A percentile compares a stretch with the other conserved stretches of the same genome.
These are phyloP conservation scores for Cyclargus thomasi DNA, from an alignment of 1,140 invertebrate genomes.

Conservation along the genomic window DNA sequence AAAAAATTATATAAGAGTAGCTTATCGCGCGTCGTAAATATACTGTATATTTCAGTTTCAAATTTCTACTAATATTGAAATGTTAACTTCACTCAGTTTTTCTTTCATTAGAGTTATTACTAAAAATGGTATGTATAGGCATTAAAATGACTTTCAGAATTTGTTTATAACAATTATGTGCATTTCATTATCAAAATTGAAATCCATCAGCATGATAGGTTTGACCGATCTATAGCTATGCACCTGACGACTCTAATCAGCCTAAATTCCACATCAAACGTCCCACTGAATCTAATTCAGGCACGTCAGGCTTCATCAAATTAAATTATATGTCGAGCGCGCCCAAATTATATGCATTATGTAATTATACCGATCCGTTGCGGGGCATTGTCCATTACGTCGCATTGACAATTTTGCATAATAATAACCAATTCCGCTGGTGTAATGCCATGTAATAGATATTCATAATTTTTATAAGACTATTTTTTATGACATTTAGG, in stretches of 20 bases:
- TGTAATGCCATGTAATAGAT: neutral
- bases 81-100: no score
- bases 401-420: constrained; percentile 1
- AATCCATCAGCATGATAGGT: neutral
- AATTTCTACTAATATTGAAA: no score
- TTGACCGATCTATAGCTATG: neutral
- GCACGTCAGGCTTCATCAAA: neutral
- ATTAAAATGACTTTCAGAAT: no score
- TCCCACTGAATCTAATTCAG: constrained; percentile 1
- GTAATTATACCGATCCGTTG: neutral
- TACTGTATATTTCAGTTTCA: no score
- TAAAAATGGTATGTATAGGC: no score
- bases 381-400: neutral
- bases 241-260: neutral
- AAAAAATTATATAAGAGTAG: no score
- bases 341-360: neutral
- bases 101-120: no score
- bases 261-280: constrained; percentile 1
- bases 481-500: no score
- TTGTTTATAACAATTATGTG: neutral
- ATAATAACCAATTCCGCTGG: neutral
- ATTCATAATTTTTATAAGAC: neutral
- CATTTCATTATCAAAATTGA: neutral
- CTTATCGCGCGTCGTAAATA: no score
- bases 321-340: neutral